Conservation (phyloP, 1,140 invertebrate genomes). For the Lamellibrachia luymesi region DNA sequence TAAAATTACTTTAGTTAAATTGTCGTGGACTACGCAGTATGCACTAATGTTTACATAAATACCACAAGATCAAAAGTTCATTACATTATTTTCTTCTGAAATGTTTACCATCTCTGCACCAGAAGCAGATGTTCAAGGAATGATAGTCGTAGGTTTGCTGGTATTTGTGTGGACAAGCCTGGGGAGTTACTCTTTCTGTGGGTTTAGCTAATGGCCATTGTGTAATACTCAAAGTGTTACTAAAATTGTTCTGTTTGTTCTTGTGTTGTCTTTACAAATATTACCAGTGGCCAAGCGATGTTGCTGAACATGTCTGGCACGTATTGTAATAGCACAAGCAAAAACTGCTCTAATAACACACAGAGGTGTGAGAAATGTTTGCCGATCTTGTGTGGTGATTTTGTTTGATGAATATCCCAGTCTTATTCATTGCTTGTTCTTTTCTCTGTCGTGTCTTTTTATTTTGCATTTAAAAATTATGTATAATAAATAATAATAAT, state of each 20-base stretch:
- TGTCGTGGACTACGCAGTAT: too few species aligned
- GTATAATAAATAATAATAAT: too few species aligned
- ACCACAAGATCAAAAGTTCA: neutral
- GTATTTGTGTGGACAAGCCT: neutral
- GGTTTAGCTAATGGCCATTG: neutral
- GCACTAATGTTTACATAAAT: neutral
- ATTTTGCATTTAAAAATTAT: too few species aligned
- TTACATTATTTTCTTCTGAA: neutral
- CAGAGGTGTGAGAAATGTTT: neutral
- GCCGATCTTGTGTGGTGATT: neutral
- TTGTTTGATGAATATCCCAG: neutral
- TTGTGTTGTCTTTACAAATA: neutral
- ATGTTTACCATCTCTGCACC: neutral
- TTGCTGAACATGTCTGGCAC: neutral
- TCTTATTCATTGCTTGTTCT: neutral
- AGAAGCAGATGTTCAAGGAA: neutral
- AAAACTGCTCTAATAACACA: neutral
- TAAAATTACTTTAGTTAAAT: neutral
- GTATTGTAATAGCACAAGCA: neutral
- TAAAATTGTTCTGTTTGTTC: neutral
- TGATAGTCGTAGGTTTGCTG: too few species aligned
- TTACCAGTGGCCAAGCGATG: neutral
- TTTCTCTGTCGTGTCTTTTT: neutral
- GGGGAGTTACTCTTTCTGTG: neutral
- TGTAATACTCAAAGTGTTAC: neutral